Evolutionary conservation across 2,888 invertebrate species (phyloP).

Genomic region (Amphipoea lucens): DNA sequence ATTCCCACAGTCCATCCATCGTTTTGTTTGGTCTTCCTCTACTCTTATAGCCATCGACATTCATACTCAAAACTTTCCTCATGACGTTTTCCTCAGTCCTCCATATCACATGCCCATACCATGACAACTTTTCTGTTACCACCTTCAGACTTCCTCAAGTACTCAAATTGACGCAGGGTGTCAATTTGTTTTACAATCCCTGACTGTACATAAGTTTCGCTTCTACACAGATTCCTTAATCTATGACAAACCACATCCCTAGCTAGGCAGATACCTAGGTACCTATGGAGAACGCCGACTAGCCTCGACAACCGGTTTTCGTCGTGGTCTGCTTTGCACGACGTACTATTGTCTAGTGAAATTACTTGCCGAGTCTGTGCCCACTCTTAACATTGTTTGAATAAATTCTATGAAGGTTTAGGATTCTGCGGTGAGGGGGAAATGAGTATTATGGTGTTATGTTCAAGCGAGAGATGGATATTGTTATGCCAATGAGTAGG

Average conservation of each 20-base stretch:
- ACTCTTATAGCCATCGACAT: no score
- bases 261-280: slow-evolving; percentile 26
- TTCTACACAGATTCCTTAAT: slow-evolving; percentile 14
- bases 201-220: neutral
- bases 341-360: slow-evolving; percentile 82
- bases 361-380: slow-evolving; percentile 70
- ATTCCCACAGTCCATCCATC: no score
- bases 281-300: slow-evolving; percentile 54
- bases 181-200: neutral
- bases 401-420: slow-evolving; percentile 60
- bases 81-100: no score
- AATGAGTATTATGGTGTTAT: slow-evolving; percentile 46
- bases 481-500: slow-evolving; percentile 9
- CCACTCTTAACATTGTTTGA: slow-evolving; percentile 53
- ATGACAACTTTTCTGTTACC: no score
- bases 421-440: slow-evolving; percentile 55
- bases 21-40: no score
- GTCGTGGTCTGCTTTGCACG: slow-evolving; percentile 82
- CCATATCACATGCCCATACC: no score
- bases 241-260: slow-evolving; percentile 35
- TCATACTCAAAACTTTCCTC: no score
- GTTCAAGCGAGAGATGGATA: slow-evolving; percentile 26
- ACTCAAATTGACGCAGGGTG: neutral
- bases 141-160: no score
- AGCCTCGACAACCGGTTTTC: slow-evolving; percentile 78